Evolutionary conservation across 2,888 invertebrate genomes (phyloP), one percentile per base, ranked within the genome.

Genomic region (Meliscaeva auricollis): DNA sequence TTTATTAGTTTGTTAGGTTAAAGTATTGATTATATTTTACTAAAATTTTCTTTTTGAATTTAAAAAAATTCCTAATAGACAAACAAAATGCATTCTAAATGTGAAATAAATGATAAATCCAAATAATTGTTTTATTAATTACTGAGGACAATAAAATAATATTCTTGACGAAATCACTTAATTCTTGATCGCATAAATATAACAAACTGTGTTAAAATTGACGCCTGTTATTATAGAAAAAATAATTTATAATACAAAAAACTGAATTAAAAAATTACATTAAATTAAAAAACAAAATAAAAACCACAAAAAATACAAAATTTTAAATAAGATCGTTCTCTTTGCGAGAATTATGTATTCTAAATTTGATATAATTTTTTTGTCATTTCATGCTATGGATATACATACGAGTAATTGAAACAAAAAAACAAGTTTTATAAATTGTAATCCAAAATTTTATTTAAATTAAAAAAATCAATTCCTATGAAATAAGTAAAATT

Each of bases 91-190:
- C 26, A 78, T 68, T 68, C 9, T 15, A 64, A 74, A 64, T 69
- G 48, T 50, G 13, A 11, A 54, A 44, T 60, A 58, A 64, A 38
- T 54, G 11, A 56, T 66, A 9, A 38, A 52, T 20, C 68, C 62
- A 50, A 60, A 58, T 78, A 54, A 8, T 64, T 79, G n/a, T n/a
- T n/a, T n/a, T n/a, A n/a, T 79, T 64, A 46, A 75, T 75, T 80
- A 84, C 84, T 68, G 75, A 84, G 8, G 84, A 84, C 84, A 84
- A 84, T 84, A 84, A 84, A 76, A 80, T 3, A 38, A 46, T 46
- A 75, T 68, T 80, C 74, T 80, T 72, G 80, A 79, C 64, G 79
- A 79, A 84, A 64, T 70, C 54, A 68, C 26, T 50, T 48, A 76
- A 44, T 69, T 64, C 58, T 73, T 56, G 62, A 79, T 79, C 69